These are phyloP conservation scores for Montipora capricornis DNA, from an alignment of 64 coral and sea anemone genomes.

Conservation along the genomic window DNA sequence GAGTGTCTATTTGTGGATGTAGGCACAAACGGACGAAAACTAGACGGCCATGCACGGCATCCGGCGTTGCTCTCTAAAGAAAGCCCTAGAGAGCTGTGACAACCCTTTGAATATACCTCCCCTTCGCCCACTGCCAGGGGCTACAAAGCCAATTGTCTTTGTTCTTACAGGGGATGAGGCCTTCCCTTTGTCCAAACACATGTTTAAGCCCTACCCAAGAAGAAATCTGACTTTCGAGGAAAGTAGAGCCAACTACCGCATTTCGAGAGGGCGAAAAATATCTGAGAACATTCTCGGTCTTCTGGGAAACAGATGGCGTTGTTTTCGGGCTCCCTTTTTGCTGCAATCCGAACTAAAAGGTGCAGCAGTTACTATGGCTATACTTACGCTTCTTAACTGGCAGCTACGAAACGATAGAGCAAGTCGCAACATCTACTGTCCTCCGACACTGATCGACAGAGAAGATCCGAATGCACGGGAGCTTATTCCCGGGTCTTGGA, in stretches of 20 bases:
- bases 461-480: conserved; percentile 35
- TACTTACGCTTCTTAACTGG: conserved; percentile 40
- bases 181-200: conserved; percentile 39
- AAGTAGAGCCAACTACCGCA: conserved; percentile 17
- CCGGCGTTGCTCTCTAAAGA: neutral
- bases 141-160: neutral
- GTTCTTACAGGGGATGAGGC: conserved; percentile 52
- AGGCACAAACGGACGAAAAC: conserved; percentile 33
- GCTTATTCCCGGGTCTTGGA: conserved; percentile 53
- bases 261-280: conserved; percentile 26
- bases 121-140: neutral
- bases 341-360: conserved; percentile 29
- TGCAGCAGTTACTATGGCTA: conserved; percentile 33
- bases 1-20: conserved; percentile 52
- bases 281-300: conserved; percentile 50
- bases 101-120: conserved; percentile 17
- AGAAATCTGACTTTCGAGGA: conserved; percentile 40
- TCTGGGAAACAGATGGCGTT: conserved; percentile 55
- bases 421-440: conserved; percentile 10
- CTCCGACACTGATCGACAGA: conserved; percentile 18
- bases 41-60: conserved; percentile 25
- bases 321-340: conserved; percentile 42
- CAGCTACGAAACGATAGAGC: conserved; percentile 1
- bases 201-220: conserved; percentile 66
- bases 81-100: neutral